Evolutionary conservation across 2,888 invertebrate species (phyloP).

Genomic region (Drosophila paramelanica): DNA sequence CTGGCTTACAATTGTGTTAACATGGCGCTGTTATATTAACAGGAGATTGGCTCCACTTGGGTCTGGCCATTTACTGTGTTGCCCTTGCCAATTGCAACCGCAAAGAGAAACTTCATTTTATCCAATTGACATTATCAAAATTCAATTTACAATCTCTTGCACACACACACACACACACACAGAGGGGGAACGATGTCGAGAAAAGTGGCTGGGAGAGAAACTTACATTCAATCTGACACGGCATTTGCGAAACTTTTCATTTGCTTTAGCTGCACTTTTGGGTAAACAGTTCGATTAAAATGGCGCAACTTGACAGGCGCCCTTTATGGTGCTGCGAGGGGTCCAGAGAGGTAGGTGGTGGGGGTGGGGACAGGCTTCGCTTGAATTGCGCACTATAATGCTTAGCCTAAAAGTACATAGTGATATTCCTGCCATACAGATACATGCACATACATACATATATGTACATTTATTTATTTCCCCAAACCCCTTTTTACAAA

Average conservation of each 20-base stretch:
- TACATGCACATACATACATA: slow-evolving; percentile 5
- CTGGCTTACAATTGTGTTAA: background rate
- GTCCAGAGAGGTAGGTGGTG: background rate
- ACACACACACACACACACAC: background rate
- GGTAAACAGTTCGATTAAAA: slow-evolving; percentile 79
- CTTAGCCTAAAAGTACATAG: slow-evolving; percentile 65
- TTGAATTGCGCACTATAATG: slow-evolving; percentile 52
- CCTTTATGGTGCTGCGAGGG: background rate
- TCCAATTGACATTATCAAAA: slow-evolving; percentile 77
- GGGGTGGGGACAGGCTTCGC: slow-evolving; percentile 25
- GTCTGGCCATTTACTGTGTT: background rate
- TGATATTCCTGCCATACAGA: slow-evolving; percentile 21
- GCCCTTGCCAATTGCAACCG: slow-evolving; percentile 41
- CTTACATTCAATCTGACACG: slow-evolving; percentile 47
- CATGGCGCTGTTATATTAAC: slow-evolving; percentile 9
- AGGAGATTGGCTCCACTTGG: background rate
- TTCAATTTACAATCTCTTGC: slow-evolving; percentile 74
- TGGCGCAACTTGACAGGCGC: slow-evolving; percentile 55
- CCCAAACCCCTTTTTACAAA: slow-evolving; percentile 61
- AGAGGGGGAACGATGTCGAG: background rate
- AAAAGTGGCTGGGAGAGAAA: slow-evolving; percentile 4
- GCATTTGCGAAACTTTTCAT: slow-evolving; percentile 71
- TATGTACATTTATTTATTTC: slow-evolving; percentile 32
- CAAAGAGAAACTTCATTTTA: slow-evolving; percentile 61
- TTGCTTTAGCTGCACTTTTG: slow-evolving; percentile 76